Conservation (phyloP, 1,140 invertebrate species). For the Ostrea denselamellosa region DNA sequence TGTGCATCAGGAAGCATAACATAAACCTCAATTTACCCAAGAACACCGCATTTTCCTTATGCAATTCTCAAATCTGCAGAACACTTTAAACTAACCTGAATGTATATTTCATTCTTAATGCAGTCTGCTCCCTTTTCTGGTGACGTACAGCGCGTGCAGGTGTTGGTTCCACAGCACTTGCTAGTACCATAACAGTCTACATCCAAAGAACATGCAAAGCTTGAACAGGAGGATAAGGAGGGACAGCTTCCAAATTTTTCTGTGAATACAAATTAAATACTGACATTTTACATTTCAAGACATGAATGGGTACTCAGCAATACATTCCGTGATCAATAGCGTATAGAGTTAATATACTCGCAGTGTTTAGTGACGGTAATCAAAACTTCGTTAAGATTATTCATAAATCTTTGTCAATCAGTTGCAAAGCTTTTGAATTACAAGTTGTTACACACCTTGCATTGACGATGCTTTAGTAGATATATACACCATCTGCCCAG, state of each 20-base stretch:
- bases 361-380: not conserved
- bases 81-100: not conserved
- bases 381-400: not conserved
- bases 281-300: not conserved
- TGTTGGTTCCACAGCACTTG: not conserved
- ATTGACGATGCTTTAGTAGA: not conserved
- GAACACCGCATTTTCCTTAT: too few relatives aligned
- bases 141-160: not conserved
- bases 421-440: too few relatives aligned
- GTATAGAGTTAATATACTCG: too few relatives aligned
- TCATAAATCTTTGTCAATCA: not conserved
- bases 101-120: not conserved
- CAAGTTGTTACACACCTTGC: not conserved
- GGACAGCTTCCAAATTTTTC: not conserved
- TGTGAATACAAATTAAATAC: not conserved
- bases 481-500: conserved; percentile 27
- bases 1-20: too few relatives aligned
- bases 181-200: not conserved
- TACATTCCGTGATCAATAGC: too few relatives aligned
- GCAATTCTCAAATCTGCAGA: too few relatives aligned
- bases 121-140: not conserved
- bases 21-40: too few relatives aligned
- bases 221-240: not conserved
- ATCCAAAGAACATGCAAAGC: not conserved
- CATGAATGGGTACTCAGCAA: too few relatives aligned